Evolutionary conservation across 2,797 vertebrate species (phyloP).

Genomic region (Babyrousa celebensis): DNA sequence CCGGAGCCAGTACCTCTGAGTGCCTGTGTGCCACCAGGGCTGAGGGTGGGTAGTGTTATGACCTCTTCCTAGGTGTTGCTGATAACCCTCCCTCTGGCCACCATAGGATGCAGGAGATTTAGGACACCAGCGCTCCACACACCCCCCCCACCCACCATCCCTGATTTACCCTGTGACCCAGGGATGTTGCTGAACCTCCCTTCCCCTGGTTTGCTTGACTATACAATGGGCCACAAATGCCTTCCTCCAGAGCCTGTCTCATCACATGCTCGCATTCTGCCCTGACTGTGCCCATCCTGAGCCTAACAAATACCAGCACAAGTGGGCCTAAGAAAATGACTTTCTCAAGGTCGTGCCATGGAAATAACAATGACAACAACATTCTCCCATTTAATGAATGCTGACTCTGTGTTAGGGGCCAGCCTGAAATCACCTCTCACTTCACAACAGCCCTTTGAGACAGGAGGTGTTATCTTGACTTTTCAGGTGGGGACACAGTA

Average conservation of each 20-base stretch:
- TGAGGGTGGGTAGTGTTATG: fast-evolving
- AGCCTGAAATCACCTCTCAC: background rate
- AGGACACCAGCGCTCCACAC: background rate
- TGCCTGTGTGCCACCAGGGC: fast-evolving
- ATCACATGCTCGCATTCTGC: fast-evolving
- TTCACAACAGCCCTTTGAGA: background rate
- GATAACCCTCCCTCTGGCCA: too few relatives aligned
- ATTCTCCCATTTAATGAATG: background rate
- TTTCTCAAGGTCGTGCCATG: background rate
- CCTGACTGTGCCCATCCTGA: background rate
- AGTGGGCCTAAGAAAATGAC: background rate
- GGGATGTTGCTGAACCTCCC: background rate
- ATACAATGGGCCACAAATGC: background rate
- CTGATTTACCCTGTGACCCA: background rate
- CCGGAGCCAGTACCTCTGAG: fast-evolving
- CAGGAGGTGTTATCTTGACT: background rate
- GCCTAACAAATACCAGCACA: background rate
- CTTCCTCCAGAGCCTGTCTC: background rate
- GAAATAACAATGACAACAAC: background rate
- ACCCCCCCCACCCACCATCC: background rate
- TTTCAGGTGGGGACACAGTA: background rate
- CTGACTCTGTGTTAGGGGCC: background rate
- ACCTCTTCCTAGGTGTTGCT: background rate
- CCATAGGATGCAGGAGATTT: background rate
- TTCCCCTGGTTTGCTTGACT: background rate